A percentile compares a stretch with the other conserved stretches of the same genome.
These are phyloP conservation scores for Tetranychus cinnabarinus DNA, from an alignment of 1,140 invertebrate genomes.

Conservation along the genomic window DNA sequence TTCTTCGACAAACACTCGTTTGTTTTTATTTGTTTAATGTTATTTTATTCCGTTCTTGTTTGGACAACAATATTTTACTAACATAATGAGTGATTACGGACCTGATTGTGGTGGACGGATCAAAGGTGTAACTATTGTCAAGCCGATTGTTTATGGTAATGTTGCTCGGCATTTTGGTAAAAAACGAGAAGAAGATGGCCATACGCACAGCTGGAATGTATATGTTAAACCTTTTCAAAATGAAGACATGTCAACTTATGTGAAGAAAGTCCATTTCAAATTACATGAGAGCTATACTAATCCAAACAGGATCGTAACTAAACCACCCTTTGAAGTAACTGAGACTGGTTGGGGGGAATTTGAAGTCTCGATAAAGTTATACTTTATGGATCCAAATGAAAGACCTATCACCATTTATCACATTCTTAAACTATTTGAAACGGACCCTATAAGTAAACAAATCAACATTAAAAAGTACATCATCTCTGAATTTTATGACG, in stretches of 20 bases:
- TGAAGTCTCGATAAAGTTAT: constrained; percentile 93
- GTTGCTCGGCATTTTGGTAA: constrained; percentile 65
- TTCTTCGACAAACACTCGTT: too few species aligned
- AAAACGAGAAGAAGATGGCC: constrained; percentile 93
- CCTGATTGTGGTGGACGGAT: constrained; percentile 5
- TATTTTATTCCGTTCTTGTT: too few species aligned
- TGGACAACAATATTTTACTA: too few species aligned
- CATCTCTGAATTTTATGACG: constrained; percentile 17
- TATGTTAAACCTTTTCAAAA: constrained; percentile 75
- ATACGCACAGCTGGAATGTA: constrained; percentile 97
- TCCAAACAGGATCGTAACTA: constrained; percentile 63
- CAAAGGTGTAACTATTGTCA: constrained; percentile 67
- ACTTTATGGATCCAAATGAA: constrained; percentile 83
- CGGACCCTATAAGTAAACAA: constrained; percentile 11
- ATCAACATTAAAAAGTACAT: constrained; percentile 7
- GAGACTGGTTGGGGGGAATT: constrained; percentile 99
- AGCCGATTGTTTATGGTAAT: constrained; percentile 93
- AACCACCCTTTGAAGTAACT: constrained; percentile 87
- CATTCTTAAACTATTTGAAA: constrained; percentile 78
- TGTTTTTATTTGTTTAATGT: too few species aligned
- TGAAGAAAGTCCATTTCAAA: constrained; percentile 94
- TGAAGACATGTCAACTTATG: constrained; percentile 73
- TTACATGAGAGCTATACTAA: constrained; percentile 92
- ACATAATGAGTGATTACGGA: not conserved
- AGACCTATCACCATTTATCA: constrained; percentile 70